Percentiles rank a stretch among this genome's conserved stretches.
Conservation (phyloP, 1,140 invertebrate species). For the Bombyx mori region DNA sequence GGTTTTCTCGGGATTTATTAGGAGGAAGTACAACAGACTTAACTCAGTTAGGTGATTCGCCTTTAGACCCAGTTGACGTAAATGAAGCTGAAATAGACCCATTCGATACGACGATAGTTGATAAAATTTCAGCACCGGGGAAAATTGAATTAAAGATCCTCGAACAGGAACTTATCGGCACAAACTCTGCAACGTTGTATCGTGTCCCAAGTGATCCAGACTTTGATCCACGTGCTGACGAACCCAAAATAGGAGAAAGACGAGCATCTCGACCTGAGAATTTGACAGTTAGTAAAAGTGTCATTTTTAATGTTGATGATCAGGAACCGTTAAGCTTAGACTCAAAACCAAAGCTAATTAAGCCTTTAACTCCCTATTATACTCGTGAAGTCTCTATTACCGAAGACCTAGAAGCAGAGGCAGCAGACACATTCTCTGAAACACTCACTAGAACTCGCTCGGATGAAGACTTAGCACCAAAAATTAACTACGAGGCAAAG, state of each 20-base stretch:
- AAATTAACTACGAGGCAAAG: constrained; percentile 51
- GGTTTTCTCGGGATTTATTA: constrained; percentile 74
- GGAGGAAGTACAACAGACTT: constrained; percentile 86
- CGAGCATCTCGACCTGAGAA: constrained; percentile 75
- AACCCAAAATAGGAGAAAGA: constrained; percentile 45
- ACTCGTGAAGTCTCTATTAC: constrained; percentile 73
- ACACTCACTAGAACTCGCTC: constrained; percentile 63
- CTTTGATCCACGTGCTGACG: constrained; percentile 81
- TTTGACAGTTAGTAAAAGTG: constrained; percentile 75
- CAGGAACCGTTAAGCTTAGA: constrained; percentile 37
- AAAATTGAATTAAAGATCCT: constrained; percentile 84
- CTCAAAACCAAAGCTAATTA: constrained; percentile 58
- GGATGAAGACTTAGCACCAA: constrained; percentile 73
- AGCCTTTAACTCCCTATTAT: constrained; percentile 87
- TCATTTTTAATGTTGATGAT: constrained; percentile 76
- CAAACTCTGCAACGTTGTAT: constrained; percentile 51
- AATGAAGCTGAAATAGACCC: constrained; percentile 82
- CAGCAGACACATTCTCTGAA: constrained; percentile 72
- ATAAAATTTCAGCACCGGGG: constrained; percentile 78
- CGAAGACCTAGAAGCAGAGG: constrained; percentile 65
- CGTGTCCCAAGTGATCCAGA: constrained; percentile 76
- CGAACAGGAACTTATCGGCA: constrained; percentile 81
- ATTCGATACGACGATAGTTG: constrained; percentile 82
- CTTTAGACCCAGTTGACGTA: constrained; percentile 75
- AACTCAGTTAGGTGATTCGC: constrained; percentile 77